phyloP scores from a whole-genome alignment of 2,797 vertebrate genomes.

The Petrocephalus schoutedeni region DNA sequence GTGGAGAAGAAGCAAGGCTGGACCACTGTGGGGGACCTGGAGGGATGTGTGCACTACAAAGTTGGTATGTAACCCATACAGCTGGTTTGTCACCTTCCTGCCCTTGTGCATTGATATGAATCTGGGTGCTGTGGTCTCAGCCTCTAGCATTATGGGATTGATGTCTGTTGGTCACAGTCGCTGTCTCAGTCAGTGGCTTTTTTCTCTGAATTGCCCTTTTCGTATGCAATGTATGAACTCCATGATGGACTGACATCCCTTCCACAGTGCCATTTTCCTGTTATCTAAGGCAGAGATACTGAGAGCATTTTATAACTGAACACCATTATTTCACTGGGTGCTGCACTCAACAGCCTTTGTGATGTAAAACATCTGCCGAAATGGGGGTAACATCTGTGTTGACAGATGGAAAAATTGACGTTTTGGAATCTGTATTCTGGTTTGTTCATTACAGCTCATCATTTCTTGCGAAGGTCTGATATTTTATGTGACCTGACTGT shows the following conservation, averaged over 20 bases:
- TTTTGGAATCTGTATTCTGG: neutral
- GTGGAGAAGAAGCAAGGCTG: constrained; percentile 98
- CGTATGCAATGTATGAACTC: neutral
- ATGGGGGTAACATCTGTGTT: neutral
- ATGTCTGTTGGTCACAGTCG: neutral
- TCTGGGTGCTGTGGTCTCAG: neutral
- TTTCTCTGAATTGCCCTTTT: neutral
- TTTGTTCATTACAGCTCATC: neutral
- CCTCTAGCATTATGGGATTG: neutral
- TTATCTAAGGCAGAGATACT: neutral
- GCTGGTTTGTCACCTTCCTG: neutral
- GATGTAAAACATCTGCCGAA: neutral
- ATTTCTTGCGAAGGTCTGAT: neutral
- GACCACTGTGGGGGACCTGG: constrained; percentile 92
- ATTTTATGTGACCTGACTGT: neutral
- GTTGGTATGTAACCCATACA: constrained; percentile 72
- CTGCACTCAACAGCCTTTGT: neutral
- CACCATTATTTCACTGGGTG: neutral
- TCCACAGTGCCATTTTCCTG: neutral
- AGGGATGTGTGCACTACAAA: constrained; percentile 96
- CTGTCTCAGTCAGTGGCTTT: neutral
- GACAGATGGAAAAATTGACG: neutral
- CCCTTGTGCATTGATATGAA: neutral
- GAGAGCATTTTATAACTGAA: neutral
- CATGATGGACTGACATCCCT: neutral